Evolutionary conservation across 2,797 vertebrate genomes (phyloP).

Genomic region (Siniperca obscura): DNA sequence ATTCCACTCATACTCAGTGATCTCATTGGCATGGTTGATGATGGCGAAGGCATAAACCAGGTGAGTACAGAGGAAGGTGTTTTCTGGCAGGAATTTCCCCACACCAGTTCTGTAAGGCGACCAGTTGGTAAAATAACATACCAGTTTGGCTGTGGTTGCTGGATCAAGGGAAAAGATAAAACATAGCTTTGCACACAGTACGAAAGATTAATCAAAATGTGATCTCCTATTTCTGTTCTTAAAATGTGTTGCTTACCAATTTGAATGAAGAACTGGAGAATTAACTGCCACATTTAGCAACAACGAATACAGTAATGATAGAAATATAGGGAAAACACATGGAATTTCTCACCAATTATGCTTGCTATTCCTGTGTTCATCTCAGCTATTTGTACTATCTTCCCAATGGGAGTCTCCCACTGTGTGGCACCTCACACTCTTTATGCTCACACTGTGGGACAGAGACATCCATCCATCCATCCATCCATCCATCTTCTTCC

Average conservation of each 20-base stretch:
- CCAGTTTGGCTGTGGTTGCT: constrained; percentile 83
- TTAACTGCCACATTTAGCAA: background rate
- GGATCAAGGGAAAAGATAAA: background rate
- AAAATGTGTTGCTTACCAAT: constrained; percentile 66
- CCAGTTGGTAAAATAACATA: constrained; percentile 87
- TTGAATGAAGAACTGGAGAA: constrained; percentile 53
- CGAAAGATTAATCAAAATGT: background rate
- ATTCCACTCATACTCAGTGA: constrained; percentile 75
- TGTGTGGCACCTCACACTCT: background rate
- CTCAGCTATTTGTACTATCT: constrained; percentile 6
- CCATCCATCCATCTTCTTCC: too few relatives aligned
- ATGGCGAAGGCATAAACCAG: constrained; percentile 85
- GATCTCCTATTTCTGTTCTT: background rate
- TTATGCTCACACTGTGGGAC: background rate
- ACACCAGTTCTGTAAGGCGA: constrained; percentile 76
- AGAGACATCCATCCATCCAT: too few relatives aligned
- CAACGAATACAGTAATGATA: background rate
- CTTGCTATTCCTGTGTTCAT: constrained; percentile 46
- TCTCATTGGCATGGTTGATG: constrained; percentile 74
- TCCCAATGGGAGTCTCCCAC: constrained; percentile 5
- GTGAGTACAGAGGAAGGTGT: constrained; percentile 86
- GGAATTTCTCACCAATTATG: constrained; percentile 37
- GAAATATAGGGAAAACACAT: background rate
- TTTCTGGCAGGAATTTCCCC: constrained; percentile 75
- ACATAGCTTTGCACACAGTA: background rate